A percentile compares a stretch with the other conserved stretches of the same genome.
Evolutionary conservation across 2,888 invertebrate genomes (phyloP).

Genomic region (Drosophila hamatofila): DNA sequence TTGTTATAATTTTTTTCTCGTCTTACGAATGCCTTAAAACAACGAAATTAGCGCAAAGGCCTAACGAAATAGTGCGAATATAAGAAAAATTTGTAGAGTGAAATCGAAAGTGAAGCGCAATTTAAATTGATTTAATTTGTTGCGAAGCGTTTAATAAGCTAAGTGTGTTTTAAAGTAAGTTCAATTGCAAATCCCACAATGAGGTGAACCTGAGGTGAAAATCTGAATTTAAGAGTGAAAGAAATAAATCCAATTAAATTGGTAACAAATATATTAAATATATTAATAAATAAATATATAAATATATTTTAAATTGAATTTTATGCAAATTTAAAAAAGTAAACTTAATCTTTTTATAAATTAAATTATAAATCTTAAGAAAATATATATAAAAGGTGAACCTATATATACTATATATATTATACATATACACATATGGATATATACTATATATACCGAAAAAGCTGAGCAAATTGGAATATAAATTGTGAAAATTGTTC

Average conservation of each 20-base stretch:
- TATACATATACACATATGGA: too few relatives aligned
- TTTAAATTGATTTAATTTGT: conserved; percentile 2
- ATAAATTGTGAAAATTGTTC: background rate
- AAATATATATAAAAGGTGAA: background rate
- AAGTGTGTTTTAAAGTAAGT: background rate
- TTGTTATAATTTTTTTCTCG: conserved; percentile 6
- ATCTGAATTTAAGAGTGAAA: background rate
- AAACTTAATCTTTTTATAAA: background rate
- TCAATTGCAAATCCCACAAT: background rate
- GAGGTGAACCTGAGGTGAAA: background rate
- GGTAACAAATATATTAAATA: too few relatives aligned
- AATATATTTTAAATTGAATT: conserved; percentile 17
- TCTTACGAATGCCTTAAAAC: conserved; percentile 28
- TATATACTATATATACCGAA: too few relatives aligned
- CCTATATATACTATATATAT: too few relatives aligned
- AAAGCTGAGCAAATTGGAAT: background rate
- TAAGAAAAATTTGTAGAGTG: background rate
- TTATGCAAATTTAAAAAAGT: background rate
- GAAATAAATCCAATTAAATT: background rate
- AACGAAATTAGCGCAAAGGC: conserved; percentile 18
- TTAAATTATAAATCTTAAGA: background rate
- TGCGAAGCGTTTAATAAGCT: background rate
- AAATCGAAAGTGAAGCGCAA: conserved; percentile 4
- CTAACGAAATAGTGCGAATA: conserved; percentile 17
- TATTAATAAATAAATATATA: conserved; percentile 8